These are phyloP conservation scores for Nebria ingens DNA, from an alignment of 1,140 invertebrate genomes.

Conservation along the genomic window DNA sequence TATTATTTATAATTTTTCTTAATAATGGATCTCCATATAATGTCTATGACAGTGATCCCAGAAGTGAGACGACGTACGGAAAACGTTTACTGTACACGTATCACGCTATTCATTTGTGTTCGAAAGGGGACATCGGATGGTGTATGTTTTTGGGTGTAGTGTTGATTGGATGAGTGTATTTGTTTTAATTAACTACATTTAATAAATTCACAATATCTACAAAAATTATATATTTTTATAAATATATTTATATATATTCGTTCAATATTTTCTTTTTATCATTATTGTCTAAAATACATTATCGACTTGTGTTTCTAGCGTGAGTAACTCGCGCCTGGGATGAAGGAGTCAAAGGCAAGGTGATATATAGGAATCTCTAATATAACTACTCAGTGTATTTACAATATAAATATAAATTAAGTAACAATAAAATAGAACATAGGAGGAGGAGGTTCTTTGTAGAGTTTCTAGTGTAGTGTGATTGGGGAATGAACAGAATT, in stretches of 20 bases:
- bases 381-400: slow-evolving; percentile 1
- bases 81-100: neutral
- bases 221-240: neutral
- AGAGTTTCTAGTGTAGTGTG: neutral
- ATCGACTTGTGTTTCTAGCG: neutral
- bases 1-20: slow-evolving; percentile 7
- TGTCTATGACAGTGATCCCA: slow-evolving; percentile 1
- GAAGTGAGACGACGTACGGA: neutral
- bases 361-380: neutral
- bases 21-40: slow-evolving; percentile 3
- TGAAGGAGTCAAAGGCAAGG: neutral
- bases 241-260: slow-evolving; percentile 2
- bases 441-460: too few species aligned
- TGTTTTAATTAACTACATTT: neutral
- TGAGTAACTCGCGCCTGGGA: neutral
- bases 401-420: too few species aligned
- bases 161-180: neutral
- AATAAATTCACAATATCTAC: slow-evolving; percentile 5
- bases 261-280: slow-evolving; percentile 2
- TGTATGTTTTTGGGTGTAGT: neutral
- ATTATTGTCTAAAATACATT: slow-evolving; percentile 6
- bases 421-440: neutral
- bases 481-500: neutral
- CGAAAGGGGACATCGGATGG: neutral
- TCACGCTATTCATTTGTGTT: neutral